Evolutionary conservation across 2,113 vertebrate genomes (phyloP), one percentile per base, ranked within the genome.

Genomic region (Pterophyllum scalare): DNA sequence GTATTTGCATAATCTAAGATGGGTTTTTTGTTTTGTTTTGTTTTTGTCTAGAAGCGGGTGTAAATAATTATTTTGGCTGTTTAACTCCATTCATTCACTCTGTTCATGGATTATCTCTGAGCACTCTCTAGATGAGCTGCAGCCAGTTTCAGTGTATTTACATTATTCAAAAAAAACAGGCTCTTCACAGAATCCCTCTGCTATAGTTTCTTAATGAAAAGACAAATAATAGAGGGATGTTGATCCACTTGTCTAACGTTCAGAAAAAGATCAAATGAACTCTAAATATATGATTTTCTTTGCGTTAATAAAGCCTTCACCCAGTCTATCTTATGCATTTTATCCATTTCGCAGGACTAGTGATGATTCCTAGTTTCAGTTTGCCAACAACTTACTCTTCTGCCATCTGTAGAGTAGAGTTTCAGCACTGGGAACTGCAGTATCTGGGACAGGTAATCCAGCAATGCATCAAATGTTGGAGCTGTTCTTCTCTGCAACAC

Each of bases 391-490:
- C 97, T 97, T 91, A 99, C 98, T 95, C 96, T 96, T 94, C 96
- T 96, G 75, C 98, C 98, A 33, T 99, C 97, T 0, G 94, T 94
- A 4, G 97, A 95, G 74, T 97, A 99, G 2, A 99, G 94, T 89
- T 98, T 99, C 59, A 91, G 79, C 4, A 99, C 98, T 7, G 96
- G 96, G 82, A 96, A 97, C 83, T 96, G 96, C 95, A 99, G 95
- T 75, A 97, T 88, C 67, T 97, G 96, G 0, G 97, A 97, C 60
- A 99, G 94, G 81, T 97, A 95, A 92, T 97, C 96, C 91, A 99
- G 92, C 65, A 99, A 95, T 49, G 93, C 95, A 38, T 98, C 95
- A 85, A 98, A 99, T 11, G 93, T 98, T 64, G 96, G 96, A 0
- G 95, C 96, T 12, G 94, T 96, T 87, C 95, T 97, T 85, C 93